Base-by-base conservation (phyloP, 2,888 invertebrate genomes). In the Xanthostigma xanthostigma region DNA sequence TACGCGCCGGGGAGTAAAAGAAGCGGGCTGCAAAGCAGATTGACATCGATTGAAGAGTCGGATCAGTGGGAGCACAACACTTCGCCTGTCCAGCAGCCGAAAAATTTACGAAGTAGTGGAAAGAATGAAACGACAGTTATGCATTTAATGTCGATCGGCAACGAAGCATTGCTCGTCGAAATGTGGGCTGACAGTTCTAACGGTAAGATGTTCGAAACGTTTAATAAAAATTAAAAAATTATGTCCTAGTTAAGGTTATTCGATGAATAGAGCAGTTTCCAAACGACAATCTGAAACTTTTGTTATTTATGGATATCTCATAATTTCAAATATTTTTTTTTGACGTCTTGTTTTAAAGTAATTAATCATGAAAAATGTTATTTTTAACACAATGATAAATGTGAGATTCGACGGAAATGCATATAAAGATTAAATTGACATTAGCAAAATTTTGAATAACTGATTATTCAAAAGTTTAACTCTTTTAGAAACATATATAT, bases 141-240 rank as follows among this genome's bases (percentile, higher is more conserved):
- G 53, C 80, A 80, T 58, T 64, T 79, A 46, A 58, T 79, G 54
- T 79, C 79, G 0, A 60, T 79, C 41, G 80, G 79, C 1, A 76
- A 76, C 59, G 79, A 79, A 58, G 72, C 74, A 48, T 67, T 80
- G 50, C 70, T 77, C 56, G 62, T 80, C 51, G 80, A 80, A 62
- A 64, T 72, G 50, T 80, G 79, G 79, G 64, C 75, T 34, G 73
- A 78, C 53, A 64, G 72, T 13, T 61, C 55, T 58, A 63, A 66
- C 54, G 69, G 68, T 69, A 58, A 54, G 43, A 42, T 49, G 14
- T 11, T 44, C n/a, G 38, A 38, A 13, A 1, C 36, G 35, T 12
- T 17, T 34, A 8, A 14, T 13, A 5, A 38, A 9, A 37, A 4
- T 37, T 3, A n/a, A 4, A 38, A 12, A 12, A 38, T 38, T 5